Percentiles rank a stretch among this genome's conserved stretches.
These are phyloP conservation scores for Cosmia pyralina DNA, from an alignment of 2,888 invertebrate genomes.

Conservation along the genomic window DNA sequence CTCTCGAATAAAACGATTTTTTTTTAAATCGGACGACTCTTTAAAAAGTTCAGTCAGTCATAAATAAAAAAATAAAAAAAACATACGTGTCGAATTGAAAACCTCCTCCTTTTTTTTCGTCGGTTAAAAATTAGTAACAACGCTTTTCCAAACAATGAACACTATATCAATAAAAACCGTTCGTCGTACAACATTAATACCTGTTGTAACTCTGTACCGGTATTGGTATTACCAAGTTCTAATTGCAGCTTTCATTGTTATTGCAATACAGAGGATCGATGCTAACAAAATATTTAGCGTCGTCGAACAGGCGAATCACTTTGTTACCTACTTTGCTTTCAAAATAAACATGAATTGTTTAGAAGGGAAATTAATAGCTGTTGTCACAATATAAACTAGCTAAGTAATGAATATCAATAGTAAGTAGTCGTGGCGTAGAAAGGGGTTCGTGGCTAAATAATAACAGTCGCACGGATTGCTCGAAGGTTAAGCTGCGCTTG, in stretches of 20 bases:
- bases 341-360: conserved; percentile 10
- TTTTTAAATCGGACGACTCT: too few relatives aligned
- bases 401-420: not conserved
- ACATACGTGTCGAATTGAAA: too few relatives aligned
- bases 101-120: too few relatives aligned
- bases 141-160: not conserved
- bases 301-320: conserved; percentile 7
- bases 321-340: conserved; percentile 5
- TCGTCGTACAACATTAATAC: conserved; percentile 11
- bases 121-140: too few relatives aligned
- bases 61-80: too few relatives aligned
- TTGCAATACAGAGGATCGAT: conserved; percentile 43
- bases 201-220: not conserved
- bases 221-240: conserved; percentile 20
- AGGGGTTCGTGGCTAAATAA: too few relatives aligned
- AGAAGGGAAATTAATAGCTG: not conserved
- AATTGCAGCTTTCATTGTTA: conserved; percentile 38
- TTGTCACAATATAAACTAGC: not conserved
- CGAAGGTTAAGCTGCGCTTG: too few relatives aligned
- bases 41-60: too few relatives aligned
- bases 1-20: too few relatives aligned
- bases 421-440: too few relatives aligned
- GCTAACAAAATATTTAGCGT: conserved; percentile 44
- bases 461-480: too few relatives aligned
- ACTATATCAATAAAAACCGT: conserved; percentile 3